Conservation (phyloP, 2,113 vertebrate species). For the Aegithalos caudatus region DNA sequence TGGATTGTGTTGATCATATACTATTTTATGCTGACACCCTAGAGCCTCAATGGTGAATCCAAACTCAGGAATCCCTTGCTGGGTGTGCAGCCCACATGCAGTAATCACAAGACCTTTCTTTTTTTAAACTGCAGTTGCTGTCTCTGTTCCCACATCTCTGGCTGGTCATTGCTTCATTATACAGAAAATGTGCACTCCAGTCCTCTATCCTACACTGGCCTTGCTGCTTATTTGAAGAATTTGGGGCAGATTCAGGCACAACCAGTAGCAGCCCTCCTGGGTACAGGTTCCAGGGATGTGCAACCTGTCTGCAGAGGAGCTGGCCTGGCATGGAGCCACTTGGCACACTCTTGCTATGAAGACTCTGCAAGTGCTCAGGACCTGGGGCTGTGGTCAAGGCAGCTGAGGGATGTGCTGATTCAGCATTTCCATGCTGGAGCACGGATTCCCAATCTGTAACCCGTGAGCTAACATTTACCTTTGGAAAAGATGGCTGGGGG, state of each 20-base stretch:
- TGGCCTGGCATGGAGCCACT: neutral
- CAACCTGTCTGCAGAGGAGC: neutral
- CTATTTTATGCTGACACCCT: neutral
- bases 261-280: neutral
- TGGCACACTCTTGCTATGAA: neutral
- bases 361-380: neutral
- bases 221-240: neutral
- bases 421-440: neutral
- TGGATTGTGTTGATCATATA: neutral
- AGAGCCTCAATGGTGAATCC: neutral
- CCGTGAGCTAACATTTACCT: neutral
- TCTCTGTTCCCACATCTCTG: neutral
- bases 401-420: neutral
- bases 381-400: neutral
- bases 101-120: conserved; percentile 27
- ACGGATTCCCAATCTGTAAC: neutral
- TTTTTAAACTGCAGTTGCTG: conserved; percentile 51
- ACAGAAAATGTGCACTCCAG: neutral
- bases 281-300: neutral
- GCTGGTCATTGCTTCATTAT: neutral
- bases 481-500: neutral
- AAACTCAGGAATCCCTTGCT: neutral
- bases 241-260: neutral
- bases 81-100: neutral
- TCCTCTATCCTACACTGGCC: neutral